Base-by-base conservation (phyloP, 2,113 vertebrate genomes). In the Albula glossodonta region DNA sequence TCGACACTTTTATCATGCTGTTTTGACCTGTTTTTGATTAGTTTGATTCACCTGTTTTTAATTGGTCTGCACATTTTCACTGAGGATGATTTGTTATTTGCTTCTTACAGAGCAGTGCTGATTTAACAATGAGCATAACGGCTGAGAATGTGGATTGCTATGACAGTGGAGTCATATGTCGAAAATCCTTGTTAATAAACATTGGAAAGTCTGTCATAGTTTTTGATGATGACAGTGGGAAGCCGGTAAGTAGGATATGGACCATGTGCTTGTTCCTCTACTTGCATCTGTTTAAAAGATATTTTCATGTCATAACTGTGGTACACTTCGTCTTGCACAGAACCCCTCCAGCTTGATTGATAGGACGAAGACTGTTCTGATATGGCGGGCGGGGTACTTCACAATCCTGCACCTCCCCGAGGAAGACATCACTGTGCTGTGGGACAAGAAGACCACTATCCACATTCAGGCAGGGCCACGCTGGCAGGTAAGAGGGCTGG, bases 371-470 rank as follows among this genome's bases (percentile, higher is more conserved):
- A 93, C 90, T 57, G 91, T 98, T 78, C 94, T 96, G 88, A 90
- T 96, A 0, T 99, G 97, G 97, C 95, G 93, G 79, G 98, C 96
- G 0, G 98, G 98, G 2, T 96, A 96, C 93, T 98, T 97, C 92
- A 98, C 96, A 0, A 91, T 99, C 78, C 91, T 98, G 86, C 96
- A 99, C 85, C 96, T 98, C 90, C 96, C 96, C 2, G 87, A 91
- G 70, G 97, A 98, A 17, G 95, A 97, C 1, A 90, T 99, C 87
- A 98, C 97, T 2, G 78, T 99, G 79, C 94, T 99, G 66, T 99
- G 98, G 98, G 98, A 99, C 93, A 96, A 96, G n/a, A 97, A 97
- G 88, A 99, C 97, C 86, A 98, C 97, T 0, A 89, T 98, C 89
- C 98, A 99, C 15, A 86, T 99, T 78, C 98, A 99, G 91, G 96